These are phyloP conservation scores for Ia io DNA, from an alignment of 2,113 vertebrate species.

Conservation along the genomic window DNA sequence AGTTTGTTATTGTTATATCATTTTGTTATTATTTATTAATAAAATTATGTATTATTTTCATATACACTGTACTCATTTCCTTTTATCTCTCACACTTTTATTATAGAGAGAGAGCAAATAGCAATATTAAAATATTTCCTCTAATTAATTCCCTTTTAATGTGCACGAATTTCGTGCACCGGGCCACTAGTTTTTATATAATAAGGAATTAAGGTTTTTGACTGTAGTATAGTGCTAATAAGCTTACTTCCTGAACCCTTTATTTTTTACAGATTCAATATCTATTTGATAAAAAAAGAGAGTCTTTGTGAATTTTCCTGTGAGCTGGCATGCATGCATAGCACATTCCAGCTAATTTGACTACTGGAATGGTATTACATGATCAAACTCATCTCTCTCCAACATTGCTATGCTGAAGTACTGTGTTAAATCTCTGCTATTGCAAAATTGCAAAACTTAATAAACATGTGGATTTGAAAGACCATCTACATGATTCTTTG, in stretches of 20 bases:
- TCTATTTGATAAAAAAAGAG: background rate
- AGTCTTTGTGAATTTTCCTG: background rate
- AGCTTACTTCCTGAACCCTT: background rate
- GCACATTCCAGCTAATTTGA: background rate
- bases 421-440: background rate
- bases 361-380: background rate
- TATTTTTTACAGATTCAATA: background rate
- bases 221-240: background rate
- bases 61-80: no score
- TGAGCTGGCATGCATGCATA: background rate
- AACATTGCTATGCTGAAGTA: background rate
- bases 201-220: background rate
- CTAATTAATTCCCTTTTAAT: no score
- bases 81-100: no score
- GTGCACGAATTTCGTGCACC: no score
- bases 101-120: no score
- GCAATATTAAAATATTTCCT: no score
- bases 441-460: background rate
- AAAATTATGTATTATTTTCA: no score
- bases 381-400: background rate
- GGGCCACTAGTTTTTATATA: background rate
- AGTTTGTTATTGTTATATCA: no score
- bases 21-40: no score
- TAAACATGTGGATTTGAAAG: background rate
- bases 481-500: background rate